phyloP scores from a whole-genome alignment of 2,888 invertebrate genomes.

The Sphaeridia pumilis region DNA sequence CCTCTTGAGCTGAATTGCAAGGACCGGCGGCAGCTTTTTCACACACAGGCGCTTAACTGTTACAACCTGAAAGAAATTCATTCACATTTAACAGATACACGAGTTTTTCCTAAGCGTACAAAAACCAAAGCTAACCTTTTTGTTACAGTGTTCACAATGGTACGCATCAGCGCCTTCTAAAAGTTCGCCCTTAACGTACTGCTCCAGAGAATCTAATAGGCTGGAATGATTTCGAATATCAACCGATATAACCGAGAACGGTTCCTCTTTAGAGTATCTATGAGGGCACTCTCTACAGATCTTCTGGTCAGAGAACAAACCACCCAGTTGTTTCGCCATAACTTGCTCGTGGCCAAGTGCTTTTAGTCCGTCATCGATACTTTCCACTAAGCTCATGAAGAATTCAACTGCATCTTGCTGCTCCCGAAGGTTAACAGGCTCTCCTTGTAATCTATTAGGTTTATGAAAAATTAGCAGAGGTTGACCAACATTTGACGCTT shows the following conservation, averaged over 20 bases:
- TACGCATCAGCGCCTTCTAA: conserved; percentile 97
- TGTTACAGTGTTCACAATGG: conserved; percentile 96
- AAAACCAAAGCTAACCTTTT: conserved; percentile 58
- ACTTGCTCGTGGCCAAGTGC: conserved; percentile 79
- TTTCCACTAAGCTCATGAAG: conserved; percentile 93
- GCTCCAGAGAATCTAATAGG: conserved; percentile 89
- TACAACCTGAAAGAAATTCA: conserved; percentile 78
- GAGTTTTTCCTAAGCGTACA: too few relatives aligned
- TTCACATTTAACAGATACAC: too few relatives aligned
- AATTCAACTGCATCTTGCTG: conserved; percentile 99
- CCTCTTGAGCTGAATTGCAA: conserved; percentile 93
- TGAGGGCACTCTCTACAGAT: conserved; percentile 98
- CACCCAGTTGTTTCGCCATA: conserved; percentile 87
- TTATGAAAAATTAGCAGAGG: background rate
- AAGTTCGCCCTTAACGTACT: conserved; percentile 93
- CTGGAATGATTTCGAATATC: conserved; percentile 96
- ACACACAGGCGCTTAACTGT: conserved; percentile 94
- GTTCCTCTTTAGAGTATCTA: conserved; percentile 95
- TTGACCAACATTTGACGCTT: too few relatives aligned
- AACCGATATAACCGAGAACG: conserved; percentile 93
- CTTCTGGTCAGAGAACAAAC: conserved; percentile 96
- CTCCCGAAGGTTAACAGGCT: conserved; percentile 91
- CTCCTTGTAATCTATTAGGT: conserved; percentile 84
- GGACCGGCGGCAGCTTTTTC: conserved; percentile 87
- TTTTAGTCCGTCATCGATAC: conserved; percentile 90